Conservation (phyloP, 2,888 invertebrate genomes). For the Digitonthophagus gazella region DNA sequence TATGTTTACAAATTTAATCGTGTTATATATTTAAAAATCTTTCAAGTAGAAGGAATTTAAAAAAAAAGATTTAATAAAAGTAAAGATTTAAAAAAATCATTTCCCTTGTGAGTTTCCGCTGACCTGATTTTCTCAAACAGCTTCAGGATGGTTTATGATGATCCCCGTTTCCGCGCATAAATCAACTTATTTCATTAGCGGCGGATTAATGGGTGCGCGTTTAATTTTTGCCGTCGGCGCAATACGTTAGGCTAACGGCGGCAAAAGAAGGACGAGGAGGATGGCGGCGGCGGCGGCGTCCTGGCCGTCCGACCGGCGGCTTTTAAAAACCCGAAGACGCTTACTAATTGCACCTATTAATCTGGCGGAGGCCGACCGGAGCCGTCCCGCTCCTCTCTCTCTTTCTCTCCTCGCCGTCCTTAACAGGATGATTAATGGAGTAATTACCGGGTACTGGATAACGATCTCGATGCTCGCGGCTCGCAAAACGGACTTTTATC, state of each 20-base stretch:
- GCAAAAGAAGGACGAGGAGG: not conserved
- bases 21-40: too few relatives aligned
- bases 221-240: conserved; percentile 23
- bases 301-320: conserved; percentile 15
- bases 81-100: too few relatives aligned
- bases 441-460: conserved; percentile 39
- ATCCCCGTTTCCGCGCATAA: not conserved
- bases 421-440: conserved; percentile 38
- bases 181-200: not conserved
- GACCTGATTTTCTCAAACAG: not conserved
- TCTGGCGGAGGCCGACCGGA: conserved; percentile 27
- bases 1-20: too few relatives aligned
- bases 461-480: conserved; percentile 30
- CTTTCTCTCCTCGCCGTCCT: conserved; percentile 25
- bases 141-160: not conserved
- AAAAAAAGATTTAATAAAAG: too few relatives aligned
- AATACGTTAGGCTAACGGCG: conserved; percentile 18
- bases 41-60: too few relatives aligned
- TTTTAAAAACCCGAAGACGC: conserved; percentile 32
- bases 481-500: conserved; percentile 24
- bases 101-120: not conserved
- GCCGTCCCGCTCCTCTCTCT: conserved; percentile 16
- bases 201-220: conserved; percentile 19
- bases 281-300: conserved; percentile 6
- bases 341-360: conserved; percentile 40